Evolutionary conservation across 2,797 vertebrate species (phyloP).

Genomic region (Galaxias olidus): DNA sequence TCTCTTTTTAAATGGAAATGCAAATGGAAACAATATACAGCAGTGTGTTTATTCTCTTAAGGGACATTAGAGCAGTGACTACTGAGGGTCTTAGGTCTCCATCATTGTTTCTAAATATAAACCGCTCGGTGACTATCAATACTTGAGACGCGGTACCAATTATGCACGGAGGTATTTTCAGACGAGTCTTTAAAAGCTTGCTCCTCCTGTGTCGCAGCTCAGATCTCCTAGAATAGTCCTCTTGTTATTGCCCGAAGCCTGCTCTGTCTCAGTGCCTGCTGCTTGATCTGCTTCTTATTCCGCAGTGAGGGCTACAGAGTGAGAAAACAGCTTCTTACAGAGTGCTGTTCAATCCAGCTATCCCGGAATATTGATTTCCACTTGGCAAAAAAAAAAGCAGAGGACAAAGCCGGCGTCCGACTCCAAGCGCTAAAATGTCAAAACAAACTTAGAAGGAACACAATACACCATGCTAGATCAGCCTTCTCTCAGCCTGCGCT

Average conservation of each 20-base stretch:
- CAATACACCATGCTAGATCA: conserved; percentile 5
- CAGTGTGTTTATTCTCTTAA: no score
- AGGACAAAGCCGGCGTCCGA: conserved; percentile 20
- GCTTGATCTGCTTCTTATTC: conserved; percentile 28
- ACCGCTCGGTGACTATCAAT: conserved; percentile 5
- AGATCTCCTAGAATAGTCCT: conserved; percentile 17
- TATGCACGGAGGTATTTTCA: conserved; percentile 10
- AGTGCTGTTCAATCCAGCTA: conserved; percentile 43
- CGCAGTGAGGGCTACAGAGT: conserved; percentile 6
- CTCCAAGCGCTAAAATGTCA: conserved; percentile 12
- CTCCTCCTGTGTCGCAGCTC: neutral
- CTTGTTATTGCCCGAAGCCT: conserved; percentile 20
- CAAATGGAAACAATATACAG: no score
- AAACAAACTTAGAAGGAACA: conserved; percentile 16
- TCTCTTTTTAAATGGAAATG: no score
- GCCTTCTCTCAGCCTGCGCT: neutral
- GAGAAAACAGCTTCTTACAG: conserved; percentile 34
- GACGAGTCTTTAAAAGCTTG: conserved; percentile 8
- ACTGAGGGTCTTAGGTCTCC: conserved; percentile 10
- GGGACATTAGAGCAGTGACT: neutral
- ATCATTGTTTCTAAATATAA: conserved; percentile 22
- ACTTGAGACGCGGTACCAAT: conserved; percentile 10
- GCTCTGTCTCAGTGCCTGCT: conserved; percentile 2
- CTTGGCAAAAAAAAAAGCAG: conserved; percentile 35
- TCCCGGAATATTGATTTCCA: conserved; percentile 39